These are phyloP conservation scores for Hetaerina titia DNA, from an alignment of 2,888 invertebrate species.

Conservation along the genomic window DNA sequence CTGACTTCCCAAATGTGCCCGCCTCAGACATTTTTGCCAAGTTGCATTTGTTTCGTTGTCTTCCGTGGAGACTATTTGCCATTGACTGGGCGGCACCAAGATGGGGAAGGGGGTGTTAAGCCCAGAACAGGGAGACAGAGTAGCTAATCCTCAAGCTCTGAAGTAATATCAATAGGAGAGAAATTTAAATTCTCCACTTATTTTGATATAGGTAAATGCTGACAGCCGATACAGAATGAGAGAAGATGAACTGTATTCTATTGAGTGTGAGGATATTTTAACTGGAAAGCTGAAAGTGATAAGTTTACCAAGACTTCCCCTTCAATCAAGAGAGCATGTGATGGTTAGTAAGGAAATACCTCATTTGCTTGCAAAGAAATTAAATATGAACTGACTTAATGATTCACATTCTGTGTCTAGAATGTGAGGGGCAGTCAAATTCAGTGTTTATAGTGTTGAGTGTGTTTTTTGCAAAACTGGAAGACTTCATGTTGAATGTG, in stretches of 20 bases:
- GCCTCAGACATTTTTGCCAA: background rate
- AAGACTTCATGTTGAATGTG: constrained; percentile 61
- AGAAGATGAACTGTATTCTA: background rate
- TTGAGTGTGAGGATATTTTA: constrained; percentile 45
- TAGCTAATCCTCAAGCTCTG: constrained; percentile 3
- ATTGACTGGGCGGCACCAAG: constrained; percentile 3
- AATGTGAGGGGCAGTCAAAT: constrained; percentile 45
- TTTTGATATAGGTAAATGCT: constrained; percentile 53
- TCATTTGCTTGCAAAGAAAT: constrained; percentile 3
- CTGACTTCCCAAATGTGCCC: constrained; percentile 40
- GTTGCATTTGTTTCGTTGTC: constrained; percentile 49
- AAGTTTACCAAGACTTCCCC: constrained; percentile 31
- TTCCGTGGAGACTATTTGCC: constrained; percentile 60
- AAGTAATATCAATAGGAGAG: constrained; percentile 17
- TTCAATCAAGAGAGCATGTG: background rate
- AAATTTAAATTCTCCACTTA: constrained; percentile 34
- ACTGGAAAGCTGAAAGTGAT: constrained; percentile 13
- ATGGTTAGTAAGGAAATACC: background rate
- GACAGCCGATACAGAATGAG: background rate
- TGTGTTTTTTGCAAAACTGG: constrained; percentile 45
- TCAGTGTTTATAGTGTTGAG: constrained; percentile 65
- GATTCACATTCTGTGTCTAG: constrained; percentile 14
- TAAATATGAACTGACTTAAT: background rate
- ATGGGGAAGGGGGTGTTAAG: background rate
- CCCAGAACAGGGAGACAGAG: constrained; percentile 18